Percentiles rank a stretch among this genome's conserved stretches.
These are phyloP conservation scores for Bergia sp. DNA, from an alignment of 92 coral and sea anemone species.

Conservation along the genomic window DNA sequence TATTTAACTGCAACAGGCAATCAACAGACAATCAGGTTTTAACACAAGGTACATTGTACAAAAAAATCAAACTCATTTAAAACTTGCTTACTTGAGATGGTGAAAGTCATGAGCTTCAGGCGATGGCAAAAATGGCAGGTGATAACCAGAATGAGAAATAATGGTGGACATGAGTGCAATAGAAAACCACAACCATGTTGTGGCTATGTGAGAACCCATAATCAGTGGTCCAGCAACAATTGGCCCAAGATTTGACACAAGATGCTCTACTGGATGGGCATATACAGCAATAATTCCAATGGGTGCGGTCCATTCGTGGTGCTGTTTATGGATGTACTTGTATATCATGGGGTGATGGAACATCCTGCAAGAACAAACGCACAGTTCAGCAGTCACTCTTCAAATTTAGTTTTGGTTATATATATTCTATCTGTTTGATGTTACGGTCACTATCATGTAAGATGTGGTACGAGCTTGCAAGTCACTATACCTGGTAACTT, in stretches of 20 bases:
- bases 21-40: no score
- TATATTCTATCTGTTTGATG: no score
- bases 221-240: conserved; percentile 84
- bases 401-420: background rate
- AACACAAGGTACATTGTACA: no score
- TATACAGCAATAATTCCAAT: conserved; percentile 83
- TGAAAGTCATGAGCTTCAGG: conserved; percentile 99
- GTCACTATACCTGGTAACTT: no score
- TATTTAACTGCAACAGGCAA: no score
- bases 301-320: conserved; percentile 99
- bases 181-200: conserved; percentile 93
- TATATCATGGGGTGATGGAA: conserved; percentile 94
- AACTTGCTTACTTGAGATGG: conserved; percentile 87
- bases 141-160: conserved; percentile 96
- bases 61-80: background rate
- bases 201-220: conserved; percentile 99
- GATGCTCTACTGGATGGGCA: conserved; percentile 93
- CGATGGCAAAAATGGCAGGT: conserved; percentile 92
- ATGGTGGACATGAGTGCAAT: conserved; percentile 83
- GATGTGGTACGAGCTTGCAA: no score
- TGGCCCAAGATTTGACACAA: conserved; percentile 81
- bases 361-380: conserved; percentile 54
- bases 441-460: no score
- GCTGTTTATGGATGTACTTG: conserved; percentile 87
- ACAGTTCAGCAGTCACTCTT: background rate